phyloP scores from a whole-genome alignment of 2,797 vertebrate species.

The Muscicapa comitata region DNA sequence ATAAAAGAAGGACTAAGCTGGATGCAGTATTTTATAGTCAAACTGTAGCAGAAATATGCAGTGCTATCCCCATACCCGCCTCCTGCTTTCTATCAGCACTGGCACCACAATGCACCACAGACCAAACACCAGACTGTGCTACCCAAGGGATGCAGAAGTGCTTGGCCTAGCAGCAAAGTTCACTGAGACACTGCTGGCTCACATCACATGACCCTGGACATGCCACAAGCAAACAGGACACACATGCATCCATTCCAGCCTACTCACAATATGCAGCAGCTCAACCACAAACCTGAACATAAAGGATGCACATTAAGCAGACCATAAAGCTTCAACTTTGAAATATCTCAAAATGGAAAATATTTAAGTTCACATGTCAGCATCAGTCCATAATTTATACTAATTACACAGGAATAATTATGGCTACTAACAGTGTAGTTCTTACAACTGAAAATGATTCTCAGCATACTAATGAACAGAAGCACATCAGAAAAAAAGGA shows the following conservation, averaged over 20 bases:
- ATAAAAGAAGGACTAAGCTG: neutral
- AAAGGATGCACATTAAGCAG: neutral
- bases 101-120: neutral
- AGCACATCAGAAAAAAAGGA: neutral
- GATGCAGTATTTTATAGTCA: neutral
- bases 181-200: neutral
- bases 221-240: neutral
- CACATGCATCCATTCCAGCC: neutral
- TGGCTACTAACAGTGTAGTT: neutral
- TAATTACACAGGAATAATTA: neutral
- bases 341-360: neutral
- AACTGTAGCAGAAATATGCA: neutral
- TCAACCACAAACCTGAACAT: neutral
- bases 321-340: neutral
- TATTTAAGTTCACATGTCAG: neutral
- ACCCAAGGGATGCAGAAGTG: neutral
- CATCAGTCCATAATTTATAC: neutral
- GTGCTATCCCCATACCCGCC: neutral
- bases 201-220: neutral
- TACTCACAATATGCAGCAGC: neutral
- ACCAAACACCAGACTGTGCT: neutral
- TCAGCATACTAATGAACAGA: neutral
- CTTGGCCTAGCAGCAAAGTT: neutral
- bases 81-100: neutral
- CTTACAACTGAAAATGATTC: neutral